phyloP scores from a whole-genome alignment of 2,113 vertebrate genomes.

The Peromyscus leucopus region DNA sequence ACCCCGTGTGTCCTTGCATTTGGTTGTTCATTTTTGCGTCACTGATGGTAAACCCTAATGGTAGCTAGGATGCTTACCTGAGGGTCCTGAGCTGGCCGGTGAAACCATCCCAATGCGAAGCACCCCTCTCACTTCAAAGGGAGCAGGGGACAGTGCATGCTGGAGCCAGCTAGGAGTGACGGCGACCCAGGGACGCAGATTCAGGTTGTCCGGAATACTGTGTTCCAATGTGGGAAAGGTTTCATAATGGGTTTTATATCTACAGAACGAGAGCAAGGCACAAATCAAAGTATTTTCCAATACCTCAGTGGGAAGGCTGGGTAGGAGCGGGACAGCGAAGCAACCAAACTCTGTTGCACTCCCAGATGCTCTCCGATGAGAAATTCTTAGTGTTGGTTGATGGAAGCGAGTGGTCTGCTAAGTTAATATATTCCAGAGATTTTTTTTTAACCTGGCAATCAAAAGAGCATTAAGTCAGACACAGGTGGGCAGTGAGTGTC shows the following conservation, averaged over 20 bases:
- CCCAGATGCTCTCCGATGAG: background rate
- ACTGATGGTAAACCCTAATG: background rate
- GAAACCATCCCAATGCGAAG: background rate
- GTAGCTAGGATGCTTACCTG: background rate
- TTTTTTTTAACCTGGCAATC: background rate
- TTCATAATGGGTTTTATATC: background rate
- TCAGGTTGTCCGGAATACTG: background rate
- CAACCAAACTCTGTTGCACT: background rate
- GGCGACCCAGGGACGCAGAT: background rate
- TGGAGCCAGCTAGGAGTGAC: background rate
- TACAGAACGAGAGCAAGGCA: background rate
- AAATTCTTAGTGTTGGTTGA: background rate
- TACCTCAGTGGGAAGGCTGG: background rate
- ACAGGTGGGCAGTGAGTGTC: background rate
- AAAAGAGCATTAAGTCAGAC: no score
- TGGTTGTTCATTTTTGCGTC: background rate
- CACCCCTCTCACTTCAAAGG: background rate
- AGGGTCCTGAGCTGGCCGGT: background rate
- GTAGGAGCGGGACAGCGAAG: background rate
- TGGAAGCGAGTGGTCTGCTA: background rate
- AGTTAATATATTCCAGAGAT: background rate
- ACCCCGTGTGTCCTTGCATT: background rate
- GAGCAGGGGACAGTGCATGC: no score
- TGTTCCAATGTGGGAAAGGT: background rate
- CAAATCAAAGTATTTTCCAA: background rate